Percentiles rank a stretch among this genome's conserved stretches.
phyloP scores from a whole-genome alignment of 2,797 vertebrate genomes.

The Peromyscus nudipes region DNA sequence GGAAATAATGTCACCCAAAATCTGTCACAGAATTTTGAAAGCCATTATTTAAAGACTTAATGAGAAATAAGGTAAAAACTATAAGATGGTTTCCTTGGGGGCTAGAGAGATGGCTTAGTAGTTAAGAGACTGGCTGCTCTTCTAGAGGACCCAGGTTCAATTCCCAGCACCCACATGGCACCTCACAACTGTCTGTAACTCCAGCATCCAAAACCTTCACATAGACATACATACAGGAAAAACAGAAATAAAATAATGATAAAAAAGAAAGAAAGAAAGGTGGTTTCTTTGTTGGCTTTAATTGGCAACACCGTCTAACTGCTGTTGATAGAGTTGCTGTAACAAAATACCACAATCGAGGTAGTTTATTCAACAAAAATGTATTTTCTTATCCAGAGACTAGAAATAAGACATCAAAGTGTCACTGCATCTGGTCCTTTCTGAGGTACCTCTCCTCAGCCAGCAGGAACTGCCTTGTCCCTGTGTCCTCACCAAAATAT shows the following conservation, averaged over 20 bases:
- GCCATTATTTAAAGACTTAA: conserved; percentile 89
- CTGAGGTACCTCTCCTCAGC: not conserved
- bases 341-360: not conserved
- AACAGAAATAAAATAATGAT: no score
- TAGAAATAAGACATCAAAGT: not conserved
- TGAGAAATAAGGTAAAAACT: conserved; percentile 61
- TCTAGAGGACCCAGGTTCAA: no score
- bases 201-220: no score
- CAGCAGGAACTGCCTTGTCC: not conserved
- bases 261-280: not conserved
- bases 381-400: not conserved
- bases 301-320: not conserved
- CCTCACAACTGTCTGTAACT: no score
- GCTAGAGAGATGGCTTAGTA: no score
- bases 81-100: not conserved
- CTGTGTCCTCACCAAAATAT: not conserved
- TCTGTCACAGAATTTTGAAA: conserved; percentile 91
- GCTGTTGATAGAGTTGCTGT: not conserved
- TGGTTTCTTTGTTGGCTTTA: not conserved
- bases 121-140: no score
- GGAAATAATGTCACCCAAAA: conserved; percentile 91
- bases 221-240: no score
- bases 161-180: no score
- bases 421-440: not conserved
- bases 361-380: not conserved